Base-by-base conservation (phyloP, 2,113 vertebrate species). In the Myotis davidii region DNA sequence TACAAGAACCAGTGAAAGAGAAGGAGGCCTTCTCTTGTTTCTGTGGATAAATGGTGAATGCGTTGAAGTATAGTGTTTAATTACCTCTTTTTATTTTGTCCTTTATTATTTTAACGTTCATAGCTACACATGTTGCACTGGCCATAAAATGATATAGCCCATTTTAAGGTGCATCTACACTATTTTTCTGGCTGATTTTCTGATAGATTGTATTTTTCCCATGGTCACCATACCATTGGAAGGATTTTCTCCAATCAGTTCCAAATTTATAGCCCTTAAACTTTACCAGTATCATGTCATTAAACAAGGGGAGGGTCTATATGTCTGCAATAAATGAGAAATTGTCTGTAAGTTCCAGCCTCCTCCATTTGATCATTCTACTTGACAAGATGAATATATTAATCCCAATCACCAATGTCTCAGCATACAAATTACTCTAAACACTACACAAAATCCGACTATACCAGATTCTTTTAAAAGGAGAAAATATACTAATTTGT, bases 91-190 rank as follows among this genome's bases (percentile, higher is more conserved):
- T 93, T 93, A 87, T 91, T 94, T 94, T 85, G 48, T 14, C 18
- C 3, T 91, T 88, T 54, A 87, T 93, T 94, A 89, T 95, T 94
- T 96, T 85, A 90, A 50, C 18, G 77, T 93, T 86, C 78, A 79
- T 86, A 92, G 13, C 52, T 84, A 81, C 18, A 89, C 25, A 74
- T 97, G 42, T 64, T 92, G 78, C 6, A 61, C 4, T 52, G 34
- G 54, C 29, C 32, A 88, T 96, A 95, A 97, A 97, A 90, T 85
- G 93, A 96, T 93, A 95, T 88, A 93, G 84, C 27, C 54, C 73
- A 61, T 95, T 96, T 96, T 85, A 95, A 85, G 42, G 25, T 69
- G 27, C 29, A 76, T 50, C 59, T 32, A 61, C 45, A 78, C 13
- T 83, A 39, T 91, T 93, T 96, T 97, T 90, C 72, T 96, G 59